phyloP scores from a whole-genome alignment of 2,797 vertebrate genomes.

The Mormyrus proboscirostris region DNA sequence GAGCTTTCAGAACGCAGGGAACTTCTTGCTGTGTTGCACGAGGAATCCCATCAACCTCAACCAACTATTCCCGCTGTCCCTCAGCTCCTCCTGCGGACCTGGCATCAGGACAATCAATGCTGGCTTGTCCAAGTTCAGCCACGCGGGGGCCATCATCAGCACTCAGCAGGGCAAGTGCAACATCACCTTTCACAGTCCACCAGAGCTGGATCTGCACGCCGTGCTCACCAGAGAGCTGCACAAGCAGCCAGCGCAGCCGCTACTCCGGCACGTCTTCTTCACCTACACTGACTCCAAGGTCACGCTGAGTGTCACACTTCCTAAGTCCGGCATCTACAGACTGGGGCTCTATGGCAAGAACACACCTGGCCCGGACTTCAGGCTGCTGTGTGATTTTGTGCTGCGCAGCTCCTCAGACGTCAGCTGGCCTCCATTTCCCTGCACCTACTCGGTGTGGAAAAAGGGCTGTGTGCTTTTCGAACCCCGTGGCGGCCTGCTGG shows the following conservation, averaged over 20 bases:
- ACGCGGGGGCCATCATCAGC: conserved; percentile 53
- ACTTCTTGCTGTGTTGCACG: conserved; percentile 63
- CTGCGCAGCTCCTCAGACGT: conserved; percentile 53
- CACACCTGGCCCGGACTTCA: conserved; percentile 50
- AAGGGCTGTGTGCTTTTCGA: conserved; percentile 70
- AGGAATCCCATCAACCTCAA: conserved; percentile 45
- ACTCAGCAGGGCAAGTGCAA: conserved; percentile 68
- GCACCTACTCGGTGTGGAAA: conserved; percentile 59
- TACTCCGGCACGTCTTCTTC: conserved; percentile 62
- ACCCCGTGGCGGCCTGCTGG: conserved; percentile 62
- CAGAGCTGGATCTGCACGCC: conserved; percentile 46
- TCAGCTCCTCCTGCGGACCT: conserved; percentile 59
- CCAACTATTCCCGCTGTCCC: conserved; percentile 58
- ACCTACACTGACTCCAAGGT: conserved; percentile 67
- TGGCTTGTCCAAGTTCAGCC: conserved; percentile 64
- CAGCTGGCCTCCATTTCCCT: conserved; percentile 60
- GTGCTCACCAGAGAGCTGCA: conserved; percentile 46
- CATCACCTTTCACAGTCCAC: conserved; percentile 63
- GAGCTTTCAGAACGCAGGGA: conserved; percentile 61
- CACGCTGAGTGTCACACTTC: conserved; percentile 58
- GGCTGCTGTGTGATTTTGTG: conserved; percentile 65
- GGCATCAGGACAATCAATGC: conserved; percentile 58
- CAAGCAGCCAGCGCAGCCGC: background rate
- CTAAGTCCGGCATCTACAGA: conserved; percentile 53
- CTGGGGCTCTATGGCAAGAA: conserved; percentile 61